A percentile compares a stretch with the other conserved stretches of the same genome.
These are phyloP conservation scores for Thalassoma bifasciatum DNA, from an alignment of 2,113 vertebrate species.

Conservation along the genomic window DNA sequence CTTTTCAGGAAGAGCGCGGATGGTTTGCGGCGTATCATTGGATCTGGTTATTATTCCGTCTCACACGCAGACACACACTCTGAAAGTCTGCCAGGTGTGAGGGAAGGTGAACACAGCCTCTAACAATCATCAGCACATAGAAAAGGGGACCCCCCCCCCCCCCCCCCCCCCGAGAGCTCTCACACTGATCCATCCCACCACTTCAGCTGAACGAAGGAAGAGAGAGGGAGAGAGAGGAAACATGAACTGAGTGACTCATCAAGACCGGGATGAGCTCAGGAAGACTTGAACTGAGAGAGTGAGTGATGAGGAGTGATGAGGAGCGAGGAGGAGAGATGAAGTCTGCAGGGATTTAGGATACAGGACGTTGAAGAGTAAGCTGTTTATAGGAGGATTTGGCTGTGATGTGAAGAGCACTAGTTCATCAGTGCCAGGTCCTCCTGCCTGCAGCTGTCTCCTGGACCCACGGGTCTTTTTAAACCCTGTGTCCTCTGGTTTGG, in stretches of 20 bases:
- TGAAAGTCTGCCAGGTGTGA: conserved; percentile 17
- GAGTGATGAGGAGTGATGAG: conserved; percentile 36
- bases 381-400: conserved; percentile 28
- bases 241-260: conserved; percentile 23
- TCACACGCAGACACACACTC: background rate
- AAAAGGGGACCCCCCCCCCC: conserved; percentile 1
- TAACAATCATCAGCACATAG: conserved; percentile 26
- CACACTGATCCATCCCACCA: conserved; percentile 15
- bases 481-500: conserved; percentile 1
- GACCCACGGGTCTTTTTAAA: background rate
- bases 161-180: background rate
- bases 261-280: conserved; percentile 9
- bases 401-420: conserved; percentile 11
- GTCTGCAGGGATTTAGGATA: conserved; percentile 43
- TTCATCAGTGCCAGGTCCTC: conserved; percentile 7
- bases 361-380: conserved; percentile 47
- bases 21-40: conserved; percentile 22
- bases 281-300: conserved; percentile 14
- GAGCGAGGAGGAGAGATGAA: conserved; percentile 27
- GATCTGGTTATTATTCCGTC: conserved; percentile 32
- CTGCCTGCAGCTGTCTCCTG: background rate
- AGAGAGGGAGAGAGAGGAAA: background rate
- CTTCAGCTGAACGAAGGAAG: background rate
- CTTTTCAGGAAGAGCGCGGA: conserved; percentile 30
- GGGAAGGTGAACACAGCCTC: conserved; percentile 4